Evolutionary conservation across 2,888 invertebrate genomes (phyloP).

Genomic region (Callosobruchus maculatus): DNA sequence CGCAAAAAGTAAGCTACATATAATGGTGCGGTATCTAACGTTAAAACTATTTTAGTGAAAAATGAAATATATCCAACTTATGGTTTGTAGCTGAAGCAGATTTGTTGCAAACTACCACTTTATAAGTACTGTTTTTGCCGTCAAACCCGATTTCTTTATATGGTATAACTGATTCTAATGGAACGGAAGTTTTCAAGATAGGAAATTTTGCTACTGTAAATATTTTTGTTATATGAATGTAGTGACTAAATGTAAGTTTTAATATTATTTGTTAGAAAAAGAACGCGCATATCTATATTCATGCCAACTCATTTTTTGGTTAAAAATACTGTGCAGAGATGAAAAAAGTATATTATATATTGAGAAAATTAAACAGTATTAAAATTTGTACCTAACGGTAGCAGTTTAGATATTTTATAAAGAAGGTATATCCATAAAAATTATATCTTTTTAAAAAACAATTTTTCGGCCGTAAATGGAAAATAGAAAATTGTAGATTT

Average conservation of each 20-base stretch:
- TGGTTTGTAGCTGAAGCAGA: too few relatives aligned
- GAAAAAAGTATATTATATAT: constrained; percentile 38
- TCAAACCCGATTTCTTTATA: neutral
- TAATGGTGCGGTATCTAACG: too few relatives aligned
- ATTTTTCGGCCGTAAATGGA: constrained; percentile 41
- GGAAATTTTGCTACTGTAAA: constrained; percentile 22
- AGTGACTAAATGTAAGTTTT: constrained; percentile 31
- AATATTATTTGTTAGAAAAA: constrained; percentile 35
- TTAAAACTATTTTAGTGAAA: too few relatives aligned
- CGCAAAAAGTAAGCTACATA: too few relatives aligned
- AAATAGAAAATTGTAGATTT: constrained; percentile 38
- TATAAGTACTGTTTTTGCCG: neutral
- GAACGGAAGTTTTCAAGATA: neutral
- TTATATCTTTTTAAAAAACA: constrained; percentile 45
- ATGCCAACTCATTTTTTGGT: constrained; percentile 40
- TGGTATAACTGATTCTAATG: neutral
- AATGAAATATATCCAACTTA: too few relatives aligned
- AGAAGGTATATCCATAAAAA: constrained; percentile 42
- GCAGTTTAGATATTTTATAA: constrained; percentile 50
- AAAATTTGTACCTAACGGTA: constrained; percentile 51
- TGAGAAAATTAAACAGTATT: constrained; percentile 47
- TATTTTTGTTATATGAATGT: constrained; percentile 31
- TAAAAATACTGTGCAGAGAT: constrained; percentile 25
- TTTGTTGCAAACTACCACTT: too few relatives aligned
- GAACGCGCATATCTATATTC: constrained; percentile 46